Percentiles rank a stretch among this genome's conserved stretches.
Conservation (phyloP, 2,888 invertebrate species). For the Protophormia terraenovae region DNA sequence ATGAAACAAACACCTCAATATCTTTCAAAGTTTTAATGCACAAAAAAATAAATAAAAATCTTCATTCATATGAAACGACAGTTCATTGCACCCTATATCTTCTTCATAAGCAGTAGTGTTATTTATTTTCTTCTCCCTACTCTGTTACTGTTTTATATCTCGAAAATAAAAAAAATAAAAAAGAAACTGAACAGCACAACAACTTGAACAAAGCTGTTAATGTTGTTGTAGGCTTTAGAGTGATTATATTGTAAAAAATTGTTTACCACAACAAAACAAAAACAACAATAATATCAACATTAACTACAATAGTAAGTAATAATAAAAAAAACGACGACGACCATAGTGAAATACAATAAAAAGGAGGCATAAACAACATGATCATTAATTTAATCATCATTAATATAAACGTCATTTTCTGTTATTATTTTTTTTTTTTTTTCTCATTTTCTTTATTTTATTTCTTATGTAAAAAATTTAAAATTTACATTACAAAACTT, state of each 20-base stretch:
- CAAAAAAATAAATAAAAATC: neutral
- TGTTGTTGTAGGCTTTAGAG: constrained; percentile 47
- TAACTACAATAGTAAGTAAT: neutral
- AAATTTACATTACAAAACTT: neutral
- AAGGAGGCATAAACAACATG: constrained; percentile 4
- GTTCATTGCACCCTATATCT: constrained; percentile 59
- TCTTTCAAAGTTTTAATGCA: neutral
- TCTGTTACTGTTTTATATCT: constrained; percentile 25
- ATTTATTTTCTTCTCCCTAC: no score
- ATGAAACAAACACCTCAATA: constrained; percentile 53
- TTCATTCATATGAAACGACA: constrained; percentile 49
- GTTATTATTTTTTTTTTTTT: no score
- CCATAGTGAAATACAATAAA: constrained; percentile 1
- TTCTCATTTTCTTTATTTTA: neutral
- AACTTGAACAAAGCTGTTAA: constrained; percentile 7
- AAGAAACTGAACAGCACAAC: no score
- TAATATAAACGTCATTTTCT: neutral
- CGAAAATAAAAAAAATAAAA: constrained; percentile 2
- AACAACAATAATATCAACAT: constrained; percentile 14
- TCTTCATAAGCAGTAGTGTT: neutral
- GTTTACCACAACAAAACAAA: constrained; percentile 42
- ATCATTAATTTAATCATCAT: constrained; percentile 23
- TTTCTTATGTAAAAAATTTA: neutral
- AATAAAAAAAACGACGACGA: neutral
- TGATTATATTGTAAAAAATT: constrained; percentile 58